Base-by-base conservation (phyloP, 2,113 vertebrate species). In the Petrocephalus zakoni region DNA sequence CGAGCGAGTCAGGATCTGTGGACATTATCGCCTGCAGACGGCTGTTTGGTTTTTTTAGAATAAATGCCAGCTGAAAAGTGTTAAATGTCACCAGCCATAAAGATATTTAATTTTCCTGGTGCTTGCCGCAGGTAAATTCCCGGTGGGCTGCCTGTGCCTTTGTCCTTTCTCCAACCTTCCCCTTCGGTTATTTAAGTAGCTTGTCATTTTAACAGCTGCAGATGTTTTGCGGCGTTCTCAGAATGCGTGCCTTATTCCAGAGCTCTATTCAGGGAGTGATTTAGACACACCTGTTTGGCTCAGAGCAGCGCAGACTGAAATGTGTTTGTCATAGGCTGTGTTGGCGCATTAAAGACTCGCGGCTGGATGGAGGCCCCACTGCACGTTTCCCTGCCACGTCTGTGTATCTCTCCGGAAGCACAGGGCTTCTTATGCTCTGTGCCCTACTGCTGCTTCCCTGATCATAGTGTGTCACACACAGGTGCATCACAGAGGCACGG, bases 121-220 rank as follows among this genome's bases (percentile, higher is more conserved):
- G 72, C 34, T 78, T 17, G 42, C 72, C 72, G 1, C 29, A 78
- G 34, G 72, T 78, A 78, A 42, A 34, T 78, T 78, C 72, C 72
- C 34, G 11, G 34, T 42, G 72, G 29, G 17, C 34, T 21, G 72
- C 34, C 5, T 5, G 72, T 7, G 72, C 72, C 72, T 78, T 37
- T 78, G 72, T 78, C 72, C 72, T 78, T 78, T 42, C 34, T 17
- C 72, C 72, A 42, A 78, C 72, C 72, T 78, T 78, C 72, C 34
- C 72, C 11, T 42, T 78, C 72, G 10, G 72, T 78, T 78, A 78
- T 78, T 78, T 78, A 78, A 78, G 72, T 2, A 78, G 72, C 72
- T 78, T 78, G 72, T 78, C 72, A 78, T 78, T 78, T 78, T 42
- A 78, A 78, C 72, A 78, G 72, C 72, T 78, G 72, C 72, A 78